Percentiles rank a stretch among this genome's conserved stretches.
phyloP scores from a whole-genome alignment of 2,888 invertebrate species.

The Hofmannophila pseudospretella region DNA sequence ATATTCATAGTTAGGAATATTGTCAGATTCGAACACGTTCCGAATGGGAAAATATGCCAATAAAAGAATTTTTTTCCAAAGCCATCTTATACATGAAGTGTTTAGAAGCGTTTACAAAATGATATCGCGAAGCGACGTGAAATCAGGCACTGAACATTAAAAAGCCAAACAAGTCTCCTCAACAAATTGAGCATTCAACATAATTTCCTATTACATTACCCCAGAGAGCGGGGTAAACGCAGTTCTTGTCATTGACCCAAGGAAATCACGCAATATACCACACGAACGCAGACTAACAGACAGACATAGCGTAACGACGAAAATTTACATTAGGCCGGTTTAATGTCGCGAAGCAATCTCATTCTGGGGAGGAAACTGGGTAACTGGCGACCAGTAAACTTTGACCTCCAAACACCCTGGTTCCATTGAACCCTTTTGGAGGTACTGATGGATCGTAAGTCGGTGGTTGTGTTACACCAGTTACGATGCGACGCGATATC shows the following conservation, averaged over 20 bases:
- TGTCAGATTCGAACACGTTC: too few relatives aligned
- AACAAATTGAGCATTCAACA: constrained; percentile 28
- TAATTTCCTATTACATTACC: constrained; percentile 23
- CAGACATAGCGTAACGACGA: constrained; percentile 58
- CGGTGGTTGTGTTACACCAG: constrained; percentile 49
- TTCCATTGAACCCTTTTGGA: constrained; percentile 15
- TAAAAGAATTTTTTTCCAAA: too few relatives aligned
- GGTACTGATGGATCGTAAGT: constrained; percentile 30
- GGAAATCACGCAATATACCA: constrained; percentile 48
- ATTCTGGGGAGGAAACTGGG: constrained; percentile 62
- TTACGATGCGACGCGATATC: constrained; percentile 62
- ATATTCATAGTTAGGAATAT: constrained; percentile 4
- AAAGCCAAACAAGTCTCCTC: constrained; percentile 16
- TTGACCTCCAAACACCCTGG: constrained; percentile 29
- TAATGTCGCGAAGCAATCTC: constrained; percentile 75
- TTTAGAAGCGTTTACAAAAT: too few relatives aligned
- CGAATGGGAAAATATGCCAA: too few relatives aligned
- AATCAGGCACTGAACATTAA: not conserved
- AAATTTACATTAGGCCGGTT: constrained; percentile 72
- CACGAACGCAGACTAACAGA: constrained; percentile 41
- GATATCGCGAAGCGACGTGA: too few relatives aligned
- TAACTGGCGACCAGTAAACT: constrained; percentile 38
- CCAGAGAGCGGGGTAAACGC: constrained; percentile 24
- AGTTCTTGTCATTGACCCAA: constrained; percentile 45
- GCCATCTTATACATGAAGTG: too few relatives aligned